These are phyloP conservation scores for Cheilosia urbana DNA, from an alignment of 2,888 invertebrate species.

Conservation along the genomic window DNA sequence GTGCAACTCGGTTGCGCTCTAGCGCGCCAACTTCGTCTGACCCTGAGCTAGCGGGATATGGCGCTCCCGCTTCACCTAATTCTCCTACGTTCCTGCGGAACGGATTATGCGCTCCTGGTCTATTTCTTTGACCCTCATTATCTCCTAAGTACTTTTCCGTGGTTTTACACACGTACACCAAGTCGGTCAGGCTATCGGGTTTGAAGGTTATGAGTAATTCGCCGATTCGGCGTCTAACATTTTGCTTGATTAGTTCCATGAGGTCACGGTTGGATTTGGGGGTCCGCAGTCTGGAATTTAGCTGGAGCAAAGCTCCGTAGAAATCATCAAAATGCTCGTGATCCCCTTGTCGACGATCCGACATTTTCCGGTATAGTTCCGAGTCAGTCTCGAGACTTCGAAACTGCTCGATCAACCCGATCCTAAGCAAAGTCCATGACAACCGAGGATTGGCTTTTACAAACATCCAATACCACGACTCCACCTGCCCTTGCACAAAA, in stretches of 20 bases:
- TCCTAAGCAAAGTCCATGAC: constrained; percentile 23
- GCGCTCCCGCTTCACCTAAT: no score
- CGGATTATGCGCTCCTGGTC: background rate
- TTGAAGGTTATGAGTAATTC: background rate
- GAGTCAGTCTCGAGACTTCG: constrained; percentile 21
- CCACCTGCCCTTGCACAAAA: background rate
- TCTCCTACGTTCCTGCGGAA: no score
- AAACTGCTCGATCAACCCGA: constrained; percentile 20
- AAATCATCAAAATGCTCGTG: constrained; percentile 19
- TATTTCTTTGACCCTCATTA: background rate
- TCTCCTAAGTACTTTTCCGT: background rate
- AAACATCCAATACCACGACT: constrained; percentile 43
- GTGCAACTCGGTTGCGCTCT: no score
- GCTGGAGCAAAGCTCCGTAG: background rate
- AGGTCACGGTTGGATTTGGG: background rate
- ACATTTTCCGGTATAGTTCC: constrained; percentile 29
- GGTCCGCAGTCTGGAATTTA: background rate
- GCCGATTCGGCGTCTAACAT: background rate
- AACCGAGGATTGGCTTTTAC: background rate
- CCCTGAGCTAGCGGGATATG: no score
- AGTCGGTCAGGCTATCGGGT: background rate
- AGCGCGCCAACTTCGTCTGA: no score
- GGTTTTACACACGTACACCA: background rate
- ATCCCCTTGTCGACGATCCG: constrained; percentile 23
- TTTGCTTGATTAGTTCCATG: background rate